These are phyloP conservation scores for Malurus alboscapulatus DNA, from an alignment of 2,113 vertebrate genomes.

Conservation along the genomic window DNA sequence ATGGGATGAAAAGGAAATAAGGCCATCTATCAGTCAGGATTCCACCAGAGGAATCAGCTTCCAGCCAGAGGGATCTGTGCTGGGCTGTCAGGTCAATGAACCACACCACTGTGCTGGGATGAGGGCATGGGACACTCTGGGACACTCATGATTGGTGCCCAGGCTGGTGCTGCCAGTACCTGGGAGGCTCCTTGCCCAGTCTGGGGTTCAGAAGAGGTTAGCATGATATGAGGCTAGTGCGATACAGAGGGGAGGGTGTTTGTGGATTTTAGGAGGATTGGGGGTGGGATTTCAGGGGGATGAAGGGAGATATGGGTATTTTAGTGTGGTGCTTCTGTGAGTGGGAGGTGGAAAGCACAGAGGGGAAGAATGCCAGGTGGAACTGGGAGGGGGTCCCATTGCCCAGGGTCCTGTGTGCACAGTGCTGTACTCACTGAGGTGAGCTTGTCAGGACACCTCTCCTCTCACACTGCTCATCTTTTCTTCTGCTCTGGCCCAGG, in stretches of 20 bases:
- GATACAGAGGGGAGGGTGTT: not conserved
- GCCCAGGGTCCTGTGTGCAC: not conserved
- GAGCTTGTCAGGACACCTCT: not conserved
- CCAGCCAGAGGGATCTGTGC: not conserved
- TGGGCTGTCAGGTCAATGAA: not conserved
- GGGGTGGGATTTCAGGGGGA: not conserved
- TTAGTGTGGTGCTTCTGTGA: not conserved
- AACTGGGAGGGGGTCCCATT: not conserved
- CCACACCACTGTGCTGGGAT: not conserved
- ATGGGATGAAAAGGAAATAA: not conserved
- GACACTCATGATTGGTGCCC: not conserved
- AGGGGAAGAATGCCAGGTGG: fast-evolving
- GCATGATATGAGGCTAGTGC: no score
- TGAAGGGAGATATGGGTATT: not conserved
- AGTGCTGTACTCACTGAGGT: not conserved
- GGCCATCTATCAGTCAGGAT: not conserved
- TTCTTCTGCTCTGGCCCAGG: conserved; percentile 54
- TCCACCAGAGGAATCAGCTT: not conserved
- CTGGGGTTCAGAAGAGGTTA: not conserved
- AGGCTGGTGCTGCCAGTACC: not conserved
- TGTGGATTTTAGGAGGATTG: not conserved
- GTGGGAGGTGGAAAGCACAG: not conserved
- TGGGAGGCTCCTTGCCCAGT: not conserved
- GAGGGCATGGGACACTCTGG: not conserved
- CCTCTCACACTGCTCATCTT: not conserved